Conservation (phyloP, 2,113 vertebrate species). For the Climacteris rufus region DNA sequence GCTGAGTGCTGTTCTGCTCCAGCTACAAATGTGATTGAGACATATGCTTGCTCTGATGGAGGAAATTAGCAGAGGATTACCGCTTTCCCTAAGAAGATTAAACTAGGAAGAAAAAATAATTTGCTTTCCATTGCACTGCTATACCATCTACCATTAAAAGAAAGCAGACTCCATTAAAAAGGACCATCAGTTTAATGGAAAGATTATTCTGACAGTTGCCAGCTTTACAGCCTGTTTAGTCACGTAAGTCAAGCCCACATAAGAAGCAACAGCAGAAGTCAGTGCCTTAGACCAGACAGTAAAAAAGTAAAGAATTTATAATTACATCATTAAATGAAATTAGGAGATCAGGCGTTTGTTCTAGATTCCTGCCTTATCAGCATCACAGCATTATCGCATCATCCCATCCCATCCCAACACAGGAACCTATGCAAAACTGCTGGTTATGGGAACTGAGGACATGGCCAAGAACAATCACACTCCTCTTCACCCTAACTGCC, state of each 20-base stretch:
- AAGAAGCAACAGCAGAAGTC: neutral
- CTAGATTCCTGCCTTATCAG: neutral
- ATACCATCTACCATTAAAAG: slow-evolving; percentile 48
- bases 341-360: neutral
- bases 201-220: slow-evolving; percentile 44
- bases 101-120: slow-evolving; percentile 65
- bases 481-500: neutral
- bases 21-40: slow-evolving; percentile 68
- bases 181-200: slow-evolving; percentile 43
- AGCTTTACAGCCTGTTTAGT: neutral
- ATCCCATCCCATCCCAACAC: neutral
- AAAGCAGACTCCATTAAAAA: slow-evolving; percentile 27
- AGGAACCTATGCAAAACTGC: neutral
- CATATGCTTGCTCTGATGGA: slow-evolving; percentile 67
- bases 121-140: slow-evolving; percentile 41
- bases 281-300: neutral
- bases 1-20: slow-evolving; percentile 59
- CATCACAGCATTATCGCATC: neutral
- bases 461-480: neutral
- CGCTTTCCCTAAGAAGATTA: slow-evolving; percentile 63
- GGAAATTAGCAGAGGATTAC: slow-evolving; percentile 71
- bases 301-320: neutral
- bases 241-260: neutral
- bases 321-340: neutral
- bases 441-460: neutral